A percentile compares a stretch with the other conserved stretches of the same genome.
These are phyloP conservation scores for Hemiprocne comata DNA, from an alignment of 2,113 vertebrate genomes.

Conservation along the genomic window DNA sequence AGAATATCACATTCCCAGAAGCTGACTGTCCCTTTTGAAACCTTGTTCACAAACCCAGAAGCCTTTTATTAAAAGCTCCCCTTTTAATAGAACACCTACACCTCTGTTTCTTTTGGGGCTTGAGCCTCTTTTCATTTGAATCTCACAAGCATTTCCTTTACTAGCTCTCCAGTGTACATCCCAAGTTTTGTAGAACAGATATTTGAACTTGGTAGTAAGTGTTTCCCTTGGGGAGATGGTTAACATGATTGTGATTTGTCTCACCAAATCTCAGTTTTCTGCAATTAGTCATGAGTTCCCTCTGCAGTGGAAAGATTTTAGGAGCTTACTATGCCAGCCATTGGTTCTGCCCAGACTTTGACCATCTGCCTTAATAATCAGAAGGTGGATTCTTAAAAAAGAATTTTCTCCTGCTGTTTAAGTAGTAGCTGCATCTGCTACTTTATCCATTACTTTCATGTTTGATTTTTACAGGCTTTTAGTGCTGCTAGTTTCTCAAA, in stretches of 20 bases:
- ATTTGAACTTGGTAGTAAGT: not conserved
- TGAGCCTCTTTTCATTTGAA: not conserved
- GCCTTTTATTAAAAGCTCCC: not conserved
- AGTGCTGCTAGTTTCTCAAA: not conserved
- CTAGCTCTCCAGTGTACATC: not conserved
- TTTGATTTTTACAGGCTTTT: not conserved
- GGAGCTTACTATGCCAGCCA: not conserved
- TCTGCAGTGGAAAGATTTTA: not conserved
- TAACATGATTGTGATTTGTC: not conserved
- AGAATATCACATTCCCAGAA: not conserved
- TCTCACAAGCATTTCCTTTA: not conserved
- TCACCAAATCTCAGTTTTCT: not conserved
- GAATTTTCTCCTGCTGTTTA: not conserved
- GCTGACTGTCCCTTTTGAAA: not conserved
- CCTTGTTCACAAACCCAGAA: not conserved
- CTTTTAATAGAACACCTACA: not conserved
- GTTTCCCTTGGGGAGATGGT: not conserved
- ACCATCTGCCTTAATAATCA: not conserved
- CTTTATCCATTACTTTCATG: not conserved
- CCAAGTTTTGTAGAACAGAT: not conserved
- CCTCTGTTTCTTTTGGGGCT: not conserved
- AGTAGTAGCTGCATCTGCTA: not conserved
- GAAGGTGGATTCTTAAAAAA: not conserved
- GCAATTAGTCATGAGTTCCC: not conserved
- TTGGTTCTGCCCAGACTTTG: not conserved